A percentile compares a stretch with the other conserved stretches of the same genome.
Evolutionary conservation across 2,888 invertebrate genomes (phyloP).

Genomic region (Drosophila anceps): DNA sequence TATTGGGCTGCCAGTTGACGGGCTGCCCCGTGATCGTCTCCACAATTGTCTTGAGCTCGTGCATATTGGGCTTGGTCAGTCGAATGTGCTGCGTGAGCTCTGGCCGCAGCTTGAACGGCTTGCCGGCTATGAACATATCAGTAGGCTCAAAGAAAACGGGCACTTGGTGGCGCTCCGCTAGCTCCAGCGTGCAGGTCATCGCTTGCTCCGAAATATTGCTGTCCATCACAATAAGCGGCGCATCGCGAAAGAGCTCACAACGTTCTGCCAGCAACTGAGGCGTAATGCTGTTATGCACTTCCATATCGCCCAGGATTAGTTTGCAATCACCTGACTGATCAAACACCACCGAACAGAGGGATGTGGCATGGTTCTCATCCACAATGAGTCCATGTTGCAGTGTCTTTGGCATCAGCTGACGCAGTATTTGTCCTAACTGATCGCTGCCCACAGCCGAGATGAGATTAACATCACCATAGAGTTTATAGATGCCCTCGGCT

Average conservation of each 20-base stretch:
- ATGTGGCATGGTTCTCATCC: conserved; percentile 86
- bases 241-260: conserved; percentile 87
- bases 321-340: conserved; percentile 91
- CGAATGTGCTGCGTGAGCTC: conserved; percentile 79
- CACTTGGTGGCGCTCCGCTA: conserved; percentile 88
- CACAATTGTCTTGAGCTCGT: conserved; percentile 91
- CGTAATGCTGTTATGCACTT: conserved; percentile 90
- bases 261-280: conserved; percentile 88
- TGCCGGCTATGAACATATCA: conserved; percentile 91
- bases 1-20: conserved; percentile 39
- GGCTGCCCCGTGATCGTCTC: conserved; percentile 83
- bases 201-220: conserved; percentile 91
- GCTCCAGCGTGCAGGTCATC: conserved; percentile 88
- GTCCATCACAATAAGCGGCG: conserved; percentile 93
- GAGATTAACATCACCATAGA: conserved; percentile 89
- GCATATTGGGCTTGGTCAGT: conserved; percentile 92
- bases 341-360: conserved; percentile 91
- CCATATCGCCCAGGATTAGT: conserved; percentile 94
- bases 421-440: conserved; percentile 85
- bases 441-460: conserved; percentile 93
- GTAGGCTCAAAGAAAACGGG: conserved; percentile 98
- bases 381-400: conserved; percentile 69
- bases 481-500: conserved; percentile 92
- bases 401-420: conserved; percentile 82
- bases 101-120: conserved; percentile 87